A percentile compares a stretch with the other conserved stretches of the same genome.
These are phyloP conservation scores for Aphis craccivora DNA, from an alignment of 1,140 invertebrate genomes.

Conservation along the genomic window DNA sequence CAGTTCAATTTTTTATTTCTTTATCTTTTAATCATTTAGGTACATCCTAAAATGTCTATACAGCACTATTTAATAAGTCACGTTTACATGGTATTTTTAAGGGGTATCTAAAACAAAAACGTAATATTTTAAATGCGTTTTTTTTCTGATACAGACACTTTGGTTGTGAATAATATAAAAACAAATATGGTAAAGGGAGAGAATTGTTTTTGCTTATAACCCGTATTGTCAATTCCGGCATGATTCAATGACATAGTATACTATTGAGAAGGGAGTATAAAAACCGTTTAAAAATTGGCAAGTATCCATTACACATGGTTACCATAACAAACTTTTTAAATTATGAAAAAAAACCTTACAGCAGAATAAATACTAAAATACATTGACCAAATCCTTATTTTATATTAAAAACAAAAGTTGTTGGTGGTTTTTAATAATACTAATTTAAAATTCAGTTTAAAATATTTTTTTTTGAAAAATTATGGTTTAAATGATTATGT, in stretches of 20 bases:
- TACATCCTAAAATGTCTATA: neutral
- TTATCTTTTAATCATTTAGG: neutral
- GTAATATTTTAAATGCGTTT: neutral
- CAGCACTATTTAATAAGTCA: neutral
- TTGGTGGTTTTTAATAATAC: neutral
- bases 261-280: neutral
- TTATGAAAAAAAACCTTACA: constrained; percentile 17
- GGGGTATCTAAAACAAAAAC: neutral
- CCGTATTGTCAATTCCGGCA: neutral
- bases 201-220: neutral
- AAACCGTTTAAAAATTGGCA: neutral
- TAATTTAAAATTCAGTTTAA: neutral
- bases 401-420: neutral
- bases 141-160: neutral
- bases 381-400: neutral
- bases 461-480: neutral
- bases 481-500: neutral
- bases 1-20: neutral
- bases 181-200: neutral
- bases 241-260: neutral
- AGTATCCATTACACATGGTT: neutral
- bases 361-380: neutral
- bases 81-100: neutral
- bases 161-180: neutral
- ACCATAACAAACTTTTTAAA: neutral